Base-by-base conservation (phyloP, 1,140 invertebrate species). In the Charaxes varanes region DNA sequence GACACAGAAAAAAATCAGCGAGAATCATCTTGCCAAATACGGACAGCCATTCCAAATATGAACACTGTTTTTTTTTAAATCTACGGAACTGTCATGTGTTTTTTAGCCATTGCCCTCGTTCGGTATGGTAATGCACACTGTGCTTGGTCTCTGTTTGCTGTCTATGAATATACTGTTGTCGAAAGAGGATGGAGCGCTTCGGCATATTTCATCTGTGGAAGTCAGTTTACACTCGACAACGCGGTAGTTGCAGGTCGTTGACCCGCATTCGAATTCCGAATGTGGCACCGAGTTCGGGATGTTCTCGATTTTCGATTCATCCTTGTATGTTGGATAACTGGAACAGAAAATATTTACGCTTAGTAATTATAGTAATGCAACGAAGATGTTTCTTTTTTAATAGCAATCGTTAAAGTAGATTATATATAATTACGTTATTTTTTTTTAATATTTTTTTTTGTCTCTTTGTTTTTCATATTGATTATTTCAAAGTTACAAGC, bases 101-200 rank as follows among this genome's bases (percentile, higher is more conserved):
- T n/a, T 21, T 68, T 83, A 80, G 48, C 85, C 86, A 57, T 87
- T 87, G n/a, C 85, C 85, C 31, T 86, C 84, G 19, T 86, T 63
- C 0, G 87, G 86, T 60, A 88, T 73, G 26, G 86, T 69, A 43
- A 88, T 87, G 13, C 86, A 86, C 11, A 88, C 86, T 3, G 87
- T 86, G 43, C 81, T 45, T n/a, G 78, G 73, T 62, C 59, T 60
- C 54, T 54, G 69, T 48, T 44, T 53, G 3, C 67, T 48, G 4
- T 67, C 65, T 40, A 34, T 55, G 47, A 65, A 57, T 18, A 56
- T 26, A 36, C 44, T 59, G 17, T 41, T 56, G 43, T 56, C 49
- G 38, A 26, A 15, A 12, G 26, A 38, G 19, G 46, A 26, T 35
- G 55, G 67, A 22, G 46, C 62, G 53, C 37, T 65, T 46, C 58